Evolutionary conservation across 2,888 invertebrate genomes (phyloP), one percentile per base, ranked within the genome.

Genomic region (Ferrisia virgata): DNA sequence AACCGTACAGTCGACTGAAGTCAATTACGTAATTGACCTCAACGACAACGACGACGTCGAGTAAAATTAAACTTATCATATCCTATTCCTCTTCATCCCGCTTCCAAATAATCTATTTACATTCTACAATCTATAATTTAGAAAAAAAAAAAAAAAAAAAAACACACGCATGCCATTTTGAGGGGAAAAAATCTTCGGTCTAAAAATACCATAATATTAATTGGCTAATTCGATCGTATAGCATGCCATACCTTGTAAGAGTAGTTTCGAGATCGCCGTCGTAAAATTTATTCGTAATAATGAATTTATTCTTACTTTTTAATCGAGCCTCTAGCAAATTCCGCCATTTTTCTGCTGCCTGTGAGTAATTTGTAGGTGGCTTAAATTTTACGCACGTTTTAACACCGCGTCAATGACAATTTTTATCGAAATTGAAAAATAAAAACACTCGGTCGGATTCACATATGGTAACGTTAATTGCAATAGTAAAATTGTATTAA

Each of bases 241-340:
- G n/a, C n/a, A n/a, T n/a, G n/a, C n/a, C n/a, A n/a, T n/a, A n/a
- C n/a, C n/a, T n/a, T n/a, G n/a, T n/a, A n/a, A n/a, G n/a, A n/a
- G n/a, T n/a, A n/a, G n/a, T n/a, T n/a, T 28, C 43, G 28, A 2
- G 22, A 39, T 40, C 43, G 31, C 28, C 9, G 2, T 0, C 28
- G 31, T n/a, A 31, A 31, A 80, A 53, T 18, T n/a, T n/a, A 36
- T 76, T 33, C 4, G 18, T 18, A 53, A 79, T 53, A 36, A 76
- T 25, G 28, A 76, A 33, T 28, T 15, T 8, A 80, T 25, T 80
- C 80, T 80, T 80, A 80, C 80, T 80, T 53, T 28, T 47, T 53
- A 47, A 79, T n/a, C 79, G 79, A 43, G 13, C 28, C 28, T 8
- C 33, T 53, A 15, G 53, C 25, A 31, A 53, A 25, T 25, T 80